A percentile compares a stretch with the other conserved stretches of the same genome.
Evolutionary conservation across 2,888 invertebrate species (phyloP).

Genomic region (Nomada lathburiana): DNA sequence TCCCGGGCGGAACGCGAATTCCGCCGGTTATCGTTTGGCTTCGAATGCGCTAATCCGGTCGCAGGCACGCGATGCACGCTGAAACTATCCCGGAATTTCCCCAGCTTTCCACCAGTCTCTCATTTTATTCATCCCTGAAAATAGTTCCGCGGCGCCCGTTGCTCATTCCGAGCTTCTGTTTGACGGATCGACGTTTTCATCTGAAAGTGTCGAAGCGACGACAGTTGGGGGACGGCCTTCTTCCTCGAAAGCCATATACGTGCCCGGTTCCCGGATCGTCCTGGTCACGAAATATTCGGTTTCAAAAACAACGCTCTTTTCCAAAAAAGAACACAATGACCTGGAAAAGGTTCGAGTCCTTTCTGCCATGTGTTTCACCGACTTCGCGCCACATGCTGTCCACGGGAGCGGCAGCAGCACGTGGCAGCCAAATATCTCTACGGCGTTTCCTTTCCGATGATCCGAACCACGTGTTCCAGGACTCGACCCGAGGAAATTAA

Average conservation of each 20-base stretch:
- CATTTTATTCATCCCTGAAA: constrained; percentile 32
- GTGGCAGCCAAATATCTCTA: constrained; percentile 65
- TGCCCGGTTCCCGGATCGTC: not conserved
- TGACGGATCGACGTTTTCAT: constrained; percentile 1
- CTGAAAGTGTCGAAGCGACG: not conserved
- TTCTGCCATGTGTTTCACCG: constrained; percentile 41
- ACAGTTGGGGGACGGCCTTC: not conserved
- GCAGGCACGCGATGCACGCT: constrained; percentile 42
- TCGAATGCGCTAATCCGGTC: constrained; percentile 66
- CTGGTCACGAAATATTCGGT: constrained; percentile 22
- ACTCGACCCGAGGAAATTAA: constrained; percentile 67
- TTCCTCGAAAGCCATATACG: not conserved
- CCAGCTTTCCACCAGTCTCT: constrained; percentile 35
- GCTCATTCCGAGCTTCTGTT: not conserved
- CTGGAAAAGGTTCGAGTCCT: constrained; percentile 3
- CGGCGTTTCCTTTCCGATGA: constrained; percentile 62
- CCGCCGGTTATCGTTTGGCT: constrained; percentile 68
- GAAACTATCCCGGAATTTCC: constrained; percentile 64
- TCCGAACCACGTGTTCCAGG: constrained; percentile 69
- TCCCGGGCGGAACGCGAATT: constrained; percentile 68
- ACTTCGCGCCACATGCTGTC: constrained; percentile 60
- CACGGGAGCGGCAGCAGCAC: constrained; percentile 58
- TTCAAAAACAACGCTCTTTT: constrained; percentile 29
- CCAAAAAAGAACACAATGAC: constrained; percentile 40
- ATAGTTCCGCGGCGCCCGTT: not conserved